Evolutionary conservation across 2,888 invertebrate species (phyloP), one percentile per base, ranked within the genome.

Genomic region (Conchocele bisecta): DNA sequence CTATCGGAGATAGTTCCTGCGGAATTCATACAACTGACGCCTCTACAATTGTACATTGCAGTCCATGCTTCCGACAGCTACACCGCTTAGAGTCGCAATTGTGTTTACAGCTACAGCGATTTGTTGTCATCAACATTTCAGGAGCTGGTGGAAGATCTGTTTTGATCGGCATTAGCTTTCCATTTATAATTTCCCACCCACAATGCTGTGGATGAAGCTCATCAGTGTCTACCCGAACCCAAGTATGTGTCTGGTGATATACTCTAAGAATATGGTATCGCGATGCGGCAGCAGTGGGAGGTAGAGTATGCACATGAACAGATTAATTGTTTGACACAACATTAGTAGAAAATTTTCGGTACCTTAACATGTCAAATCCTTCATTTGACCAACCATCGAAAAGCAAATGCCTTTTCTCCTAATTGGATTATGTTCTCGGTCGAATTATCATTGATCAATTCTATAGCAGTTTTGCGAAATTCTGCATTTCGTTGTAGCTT

Each of bases 251-350:
- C 66, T 83, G 84, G 28, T 46, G 44, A 60, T 75, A 81, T 7
- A 71, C 76, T 31, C 82, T 33, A 7, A 69, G 15, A 51, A 61
- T 58, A 56, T 85, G 82, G 29, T 63, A 74, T 20, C 51, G 58
- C 6, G 80, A 73, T 29, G 83, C 69, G 51, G 64, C 67, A 41
- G 77, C 44, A 22, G 84, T 82, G 33, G 83, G 82, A 20, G 83
- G 83, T 7, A 83, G 39, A 11, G 46, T 57, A 5, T 80, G 61
- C 15, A 75, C 67, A 20, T 82, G 63, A 1, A 83, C 71, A 63
- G n/a, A 37, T 31, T 50, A 78, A 1, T 24, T 41, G 9, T 65
- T 70, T n/a, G 56, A 37, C 7, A 42, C 33, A 1, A 76, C 78
- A 37, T 79, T 63, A 17, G 39, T 39, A 7, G 67, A 46, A 50